Conservation (phyloP, 2,888 invertebrate genomes). For the Gymnoscelis rufifasciata region DNA sequence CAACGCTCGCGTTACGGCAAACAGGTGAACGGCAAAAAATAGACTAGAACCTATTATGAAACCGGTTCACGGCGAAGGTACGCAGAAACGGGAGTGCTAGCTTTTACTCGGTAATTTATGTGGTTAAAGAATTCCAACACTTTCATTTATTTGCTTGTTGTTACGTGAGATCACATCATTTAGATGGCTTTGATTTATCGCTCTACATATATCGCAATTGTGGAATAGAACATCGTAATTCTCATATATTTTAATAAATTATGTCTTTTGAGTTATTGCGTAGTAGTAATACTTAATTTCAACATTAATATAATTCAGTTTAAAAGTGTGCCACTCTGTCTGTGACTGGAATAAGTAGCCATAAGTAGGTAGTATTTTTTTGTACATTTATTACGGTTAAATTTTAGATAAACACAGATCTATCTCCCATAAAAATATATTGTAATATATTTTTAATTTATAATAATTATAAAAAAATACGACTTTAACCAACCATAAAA, state of each 20-base stretch:
- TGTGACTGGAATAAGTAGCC: not conserved
- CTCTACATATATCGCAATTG: conserved; percentile 4
- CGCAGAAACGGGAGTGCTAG: conserved; percentile 59
- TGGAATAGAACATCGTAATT: too few relatives aligned
- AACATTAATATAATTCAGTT: not conserved
- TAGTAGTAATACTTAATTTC: conserved; percentile 18
- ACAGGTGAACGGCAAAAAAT: conserved; percentile 74
- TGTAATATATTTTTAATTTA: too few relatives aligned
- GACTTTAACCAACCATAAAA: too few relatives aligned
- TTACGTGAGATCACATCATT: conserved; percentile 39
- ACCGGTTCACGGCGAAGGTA: conserved; percentile 55
- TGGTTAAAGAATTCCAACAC: conserved; percentile 53
- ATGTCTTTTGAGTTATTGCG: conserved; percentile 16
- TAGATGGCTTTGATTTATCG: conserved; percentile 6
- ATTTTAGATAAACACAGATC: too few relatives aligned
- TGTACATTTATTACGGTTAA: too few relatives aligned
- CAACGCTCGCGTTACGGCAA: conserved; percentile 41
- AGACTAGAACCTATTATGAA: conserved; percentile 60
- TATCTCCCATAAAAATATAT: too few relatives aligned
- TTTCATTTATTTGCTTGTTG: conserved; percentile 38
- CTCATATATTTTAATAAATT: too few relatives aligned
- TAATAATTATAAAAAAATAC: too few relatives aligned
- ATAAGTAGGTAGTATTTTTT: not conserved
- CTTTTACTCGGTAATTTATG: conserved; percentile 71
- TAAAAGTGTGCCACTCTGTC: conserved; percentile 2